Conservation (phyloP, 1,140 invertebrate genomes). For the Harlomillsia oculata region DNA sequence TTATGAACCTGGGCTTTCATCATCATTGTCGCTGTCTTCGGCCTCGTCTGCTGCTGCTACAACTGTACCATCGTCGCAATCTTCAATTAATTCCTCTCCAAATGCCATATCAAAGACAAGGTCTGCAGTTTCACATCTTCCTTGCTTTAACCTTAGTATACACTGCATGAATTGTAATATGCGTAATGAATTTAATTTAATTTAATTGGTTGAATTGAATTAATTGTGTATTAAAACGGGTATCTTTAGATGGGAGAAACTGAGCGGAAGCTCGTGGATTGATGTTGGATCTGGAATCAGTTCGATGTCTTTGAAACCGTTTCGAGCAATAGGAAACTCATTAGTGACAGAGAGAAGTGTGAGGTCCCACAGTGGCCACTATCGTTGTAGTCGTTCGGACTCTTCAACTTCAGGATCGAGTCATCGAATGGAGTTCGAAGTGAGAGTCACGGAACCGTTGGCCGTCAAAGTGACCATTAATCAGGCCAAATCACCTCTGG, state of each 20-base stretch:
- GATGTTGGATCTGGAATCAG: slow-evolving; percentile 11
- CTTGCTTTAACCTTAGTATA: too few species aligned
- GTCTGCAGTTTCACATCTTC: too few species aligned
- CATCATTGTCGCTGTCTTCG: slow-evolving; percentile 7
- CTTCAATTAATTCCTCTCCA: too few species aligned
- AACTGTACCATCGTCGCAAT: too few species aligned
- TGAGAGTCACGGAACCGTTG: slow-evolving; percentile 23
- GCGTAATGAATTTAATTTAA: too few species aligned
- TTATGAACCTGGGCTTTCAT: slow-evolving; percentile 16
- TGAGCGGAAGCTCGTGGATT: slow-evolving; percentile 24
- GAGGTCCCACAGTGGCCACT: slow-evolving; percentile 14
- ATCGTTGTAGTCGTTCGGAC: neutral
- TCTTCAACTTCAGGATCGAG: slow-evolving; percentile 1
- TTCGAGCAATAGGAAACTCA: slow-evolving; percentile 19
- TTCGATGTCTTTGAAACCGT: slow-evolving; percentile 6
- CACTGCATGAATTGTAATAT: too few species aligned
- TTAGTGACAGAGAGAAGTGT: slow-evolving; percentile 20
- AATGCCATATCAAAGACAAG: too few species aligned
- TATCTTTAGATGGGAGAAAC: slow-evolving; percentile 29
- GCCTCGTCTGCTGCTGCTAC: too few species aligned
- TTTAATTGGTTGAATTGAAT: too few species aligned
- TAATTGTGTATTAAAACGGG: too few species aligned
- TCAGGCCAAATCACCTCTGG: slow-evolving; percentile 24
- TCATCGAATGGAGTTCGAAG: slow-evolving; percentile 26
- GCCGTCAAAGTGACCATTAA: slow-evolving; percentile 21